Conservation (phyloP, 2,113 vertebrate species). For the Engraulis encrasicolus region DNA sequence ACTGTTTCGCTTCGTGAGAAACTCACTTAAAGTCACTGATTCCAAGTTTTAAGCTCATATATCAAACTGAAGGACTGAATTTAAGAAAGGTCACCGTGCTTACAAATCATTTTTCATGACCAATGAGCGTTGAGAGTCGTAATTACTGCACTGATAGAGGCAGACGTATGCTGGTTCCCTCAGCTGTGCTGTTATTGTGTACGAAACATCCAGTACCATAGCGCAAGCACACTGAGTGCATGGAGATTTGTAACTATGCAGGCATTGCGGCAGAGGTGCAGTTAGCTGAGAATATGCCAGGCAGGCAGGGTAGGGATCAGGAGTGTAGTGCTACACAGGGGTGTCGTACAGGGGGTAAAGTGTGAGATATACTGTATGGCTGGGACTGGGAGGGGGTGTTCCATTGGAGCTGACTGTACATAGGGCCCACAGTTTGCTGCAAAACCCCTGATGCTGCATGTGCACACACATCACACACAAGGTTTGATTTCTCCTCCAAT, state of each 20-base stretch:
- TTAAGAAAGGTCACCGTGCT: slow-evolving; percentile 53
- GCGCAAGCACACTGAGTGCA: too few relatives aligned
- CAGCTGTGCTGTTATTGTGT: background rate
- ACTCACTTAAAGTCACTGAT: slow-evolving; percentile 40
- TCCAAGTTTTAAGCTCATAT: slow-evolving; percentile 20
- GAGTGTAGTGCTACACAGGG: too few relatives aligned
- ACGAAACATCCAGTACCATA: background rate
- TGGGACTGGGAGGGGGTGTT: too few relatives aligned
- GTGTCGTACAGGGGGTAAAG: too few relatives aligned
- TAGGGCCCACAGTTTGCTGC: too few relatives aligned
- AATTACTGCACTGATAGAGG: slow-evolving; percentile 33
- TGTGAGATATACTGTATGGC: too few relatives aligned
- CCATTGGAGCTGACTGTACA: too few relatives aligned
- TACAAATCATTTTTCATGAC: slow-evolving; percentile 51
- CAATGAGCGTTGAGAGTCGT: slow-evolving; percentile 30
- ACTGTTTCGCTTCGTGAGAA: slow-evolving; percentile 36
- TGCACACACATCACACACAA: too few relatives aligned
- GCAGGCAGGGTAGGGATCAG: too few relatives aligned
- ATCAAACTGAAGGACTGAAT: slow-evolving; percentile 49
- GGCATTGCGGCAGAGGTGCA: background rate
- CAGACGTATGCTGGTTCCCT: background rate
- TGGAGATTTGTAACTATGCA: slow-evolving; percentile 30
- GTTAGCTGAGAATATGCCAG: too few relatives aligned
- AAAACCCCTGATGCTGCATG: too few relatives aligned
- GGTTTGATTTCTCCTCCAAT: too few relatives aligned